Base-by-base conservation (phyloP, 2,797 vertebrate genomes). In the Strix occidentalis region DNA sequence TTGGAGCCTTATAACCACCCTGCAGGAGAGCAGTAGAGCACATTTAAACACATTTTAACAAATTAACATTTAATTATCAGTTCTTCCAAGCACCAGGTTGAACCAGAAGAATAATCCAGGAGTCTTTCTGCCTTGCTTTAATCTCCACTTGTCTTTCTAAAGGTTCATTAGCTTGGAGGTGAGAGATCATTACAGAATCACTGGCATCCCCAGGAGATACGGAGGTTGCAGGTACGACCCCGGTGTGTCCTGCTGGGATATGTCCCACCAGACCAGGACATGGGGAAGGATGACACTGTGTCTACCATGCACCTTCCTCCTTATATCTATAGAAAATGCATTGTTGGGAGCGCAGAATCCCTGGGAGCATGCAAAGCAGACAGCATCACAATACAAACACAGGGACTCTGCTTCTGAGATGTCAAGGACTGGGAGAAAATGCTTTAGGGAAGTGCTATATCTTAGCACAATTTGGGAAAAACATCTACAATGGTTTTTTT, bases 301-400 rank as follows among this genome's bases (percentile, higher is more conserved):
- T 10, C 26, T 60, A 72, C 18, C 60, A 60, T 0, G 0, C 10
- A 6, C 45, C 31, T 41, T 75, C 33, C 35, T 54, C 33, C 43
- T 53, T 13, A 16, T 11, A 56, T 35, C 35, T 58, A 13, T 4
- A 64, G 50, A 23, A 8, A 78, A 14, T 0, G 3, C 15, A 8
- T 0, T 3, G 66, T 66, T 37, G 25, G 48, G 20, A 76, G 48
- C 7, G 4, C 16, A 3, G 29, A 48, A 13, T 13, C 17, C 39
- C 37, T 2, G 4, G 46, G 15, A 65, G 31, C 50, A 57, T 29
- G 78, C 54, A 87, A 33, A 84, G 54, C 29, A 33, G 39, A 23
- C 28, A 31, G 50, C 41, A 25, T 3, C 1, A 3, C 57, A 46
- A 39, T 2, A 57, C 37, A n/a, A 64, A 57, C 37, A 37, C 23